These are phyloP conservation scores for Cnemophilus loriae DNA, from an alignment of 2,113 vertebrate species.

Conservation along the genomic window DNA sequence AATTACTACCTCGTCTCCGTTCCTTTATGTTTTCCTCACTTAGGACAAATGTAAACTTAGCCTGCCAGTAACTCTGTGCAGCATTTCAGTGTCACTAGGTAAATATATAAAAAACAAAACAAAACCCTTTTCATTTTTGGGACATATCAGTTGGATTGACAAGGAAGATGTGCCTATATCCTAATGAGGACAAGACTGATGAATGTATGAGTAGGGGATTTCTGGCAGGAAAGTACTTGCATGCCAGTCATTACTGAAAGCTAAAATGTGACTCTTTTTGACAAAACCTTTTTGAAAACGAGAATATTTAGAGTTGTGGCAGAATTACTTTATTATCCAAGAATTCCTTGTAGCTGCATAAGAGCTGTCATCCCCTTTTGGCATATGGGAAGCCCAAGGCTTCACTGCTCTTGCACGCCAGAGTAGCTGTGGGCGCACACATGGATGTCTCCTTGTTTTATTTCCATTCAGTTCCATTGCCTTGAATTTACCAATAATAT, in stretches of 20 bases:
- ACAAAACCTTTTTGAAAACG: not conserved
- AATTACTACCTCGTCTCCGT: not conserved
- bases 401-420: rapidly evolving
- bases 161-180: not conserved
- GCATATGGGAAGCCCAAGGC: not conserved
- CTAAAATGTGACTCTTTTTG: not conserved
- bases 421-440: not conserved
- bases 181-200: not conserved
- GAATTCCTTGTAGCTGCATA: not conserved
- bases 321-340: not conserved
- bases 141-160: rapidly evolving
- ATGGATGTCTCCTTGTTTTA: not conserved
- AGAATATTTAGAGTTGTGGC: not conserved
- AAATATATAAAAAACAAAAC: not conserved
- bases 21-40: not conserved
- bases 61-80: not conserved
- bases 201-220: not conserved
- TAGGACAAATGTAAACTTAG: not conserved
- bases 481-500: not conserved
- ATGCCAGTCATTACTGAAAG: not conserved
- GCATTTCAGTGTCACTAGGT: not conserved
- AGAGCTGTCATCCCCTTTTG: not conserved
- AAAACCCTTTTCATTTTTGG: not conserved
- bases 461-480: not conserved
- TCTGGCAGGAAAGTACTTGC: not conserved